Evolutionary conservation across 2,797 vertebrate species (phyloP).

Genomic region (Tiaroga cobitis): DNA sequence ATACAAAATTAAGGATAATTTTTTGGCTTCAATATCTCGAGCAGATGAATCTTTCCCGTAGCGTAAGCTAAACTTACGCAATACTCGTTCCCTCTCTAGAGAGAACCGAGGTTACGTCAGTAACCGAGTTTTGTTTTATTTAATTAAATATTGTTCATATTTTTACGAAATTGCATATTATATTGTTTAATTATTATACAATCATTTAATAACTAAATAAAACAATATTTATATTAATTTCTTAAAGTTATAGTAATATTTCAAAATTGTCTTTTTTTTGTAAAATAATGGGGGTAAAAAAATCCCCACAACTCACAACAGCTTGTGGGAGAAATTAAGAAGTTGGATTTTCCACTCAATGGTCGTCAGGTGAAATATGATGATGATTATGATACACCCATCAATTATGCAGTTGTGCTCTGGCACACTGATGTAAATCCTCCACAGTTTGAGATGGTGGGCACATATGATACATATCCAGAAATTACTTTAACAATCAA

Average conservation of each 20-base stretch:
- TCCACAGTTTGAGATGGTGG: constrained; percentile 68
- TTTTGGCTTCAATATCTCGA: too few relatives aligned
- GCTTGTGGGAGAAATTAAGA: constrained; percentile 81
- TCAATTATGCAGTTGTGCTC: constrained; percentile 74
- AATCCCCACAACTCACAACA: constrained; percentile 56
- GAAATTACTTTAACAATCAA: constrained; percentile 66
- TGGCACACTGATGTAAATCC: constrained; percentile 74
- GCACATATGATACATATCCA: constrained; percentile 69
- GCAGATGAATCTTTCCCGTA: too few relatives aligned
- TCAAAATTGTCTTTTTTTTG: neutral
- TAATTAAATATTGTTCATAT: neutral
- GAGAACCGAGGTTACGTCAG: too few relatives aligned
- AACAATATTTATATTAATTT: neutral
- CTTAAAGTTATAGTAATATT: neutral
- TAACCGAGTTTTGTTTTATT: too few relatives aligned
- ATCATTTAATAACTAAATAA: neutral
- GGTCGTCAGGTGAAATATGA: constrained; percentile 77
- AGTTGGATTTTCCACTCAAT: constrained; percentile 81
- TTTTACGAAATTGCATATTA: neutral
- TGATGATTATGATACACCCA: constrained; percentile 69
- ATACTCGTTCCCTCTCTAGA: too few relatives aligned
- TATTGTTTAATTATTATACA: neutral
- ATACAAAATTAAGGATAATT: too few relatives aligned
- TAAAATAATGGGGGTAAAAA: too few relatives aligned
- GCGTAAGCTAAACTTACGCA: too few relatives aligned